phyloP scores from a whole-genome alignment of 2,888 invertebrate genomes.

The Aromia moschata region DNA sequence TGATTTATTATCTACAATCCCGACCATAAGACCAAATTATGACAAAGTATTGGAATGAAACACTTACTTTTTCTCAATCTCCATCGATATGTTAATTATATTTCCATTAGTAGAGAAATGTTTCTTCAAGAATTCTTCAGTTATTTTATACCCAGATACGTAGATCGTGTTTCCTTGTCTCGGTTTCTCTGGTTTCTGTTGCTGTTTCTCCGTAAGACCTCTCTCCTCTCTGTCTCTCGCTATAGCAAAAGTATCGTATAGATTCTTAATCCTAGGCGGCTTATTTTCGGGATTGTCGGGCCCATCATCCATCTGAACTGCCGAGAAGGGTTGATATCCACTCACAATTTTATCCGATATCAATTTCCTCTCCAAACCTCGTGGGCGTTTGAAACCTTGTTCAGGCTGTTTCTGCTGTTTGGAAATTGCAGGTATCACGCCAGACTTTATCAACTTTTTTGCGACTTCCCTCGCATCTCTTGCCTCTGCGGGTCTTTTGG shows the following conservation, averaged over 20 bases:
- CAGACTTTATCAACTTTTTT: slow-evolving; percentile 92
- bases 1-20: too few species aligned
- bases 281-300: slow-evolving; percentile 71
- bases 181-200: slow-evolving; percentile 71
- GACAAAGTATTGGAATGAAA: too few species aligned
- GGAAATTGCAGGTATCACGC: slow-evolving; percentile 86
- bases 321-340: slow-evolving; percentile 91
- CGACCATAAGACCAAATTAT: too few species aligned
- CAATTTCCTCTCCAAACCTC: slow-evolving; percentile 82
- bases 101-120: slow-evolving; percentile 78
- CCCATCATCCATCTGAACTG: slow-evolving; percentile 80
- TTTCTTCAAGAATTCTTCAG: slow-evolving; percentile 80
- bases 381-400: slow-evolving; percentile 87
- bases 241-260: slow-evolving; percentile 82
- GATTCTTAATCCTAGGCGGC: slow-evolving; percentile 72
- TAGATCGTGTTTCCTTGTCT: slow-evolving; percentile 84
- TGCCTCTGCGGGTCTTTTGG: slow-evolving; percentile 88
- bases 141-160: slow-evolving; percentile 81
- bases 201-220: slow-evolving; percentile 65
- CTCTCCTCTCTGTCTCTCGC: slow-evolving; percentile 73
- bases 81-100: slow-evolving; percentile 84
- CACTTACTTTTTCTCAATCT: slow-evolving; percentile 79
- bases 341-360: slow-evolving; percentile 79
- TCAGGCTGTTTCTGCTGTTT: slow-evolving; percentile 87
- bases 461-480: slow-evolving; percentile 95